Base-by-base conservation (phyloP, 2,113 vertebrate species). In the Hemiprocne comata region DNA sequence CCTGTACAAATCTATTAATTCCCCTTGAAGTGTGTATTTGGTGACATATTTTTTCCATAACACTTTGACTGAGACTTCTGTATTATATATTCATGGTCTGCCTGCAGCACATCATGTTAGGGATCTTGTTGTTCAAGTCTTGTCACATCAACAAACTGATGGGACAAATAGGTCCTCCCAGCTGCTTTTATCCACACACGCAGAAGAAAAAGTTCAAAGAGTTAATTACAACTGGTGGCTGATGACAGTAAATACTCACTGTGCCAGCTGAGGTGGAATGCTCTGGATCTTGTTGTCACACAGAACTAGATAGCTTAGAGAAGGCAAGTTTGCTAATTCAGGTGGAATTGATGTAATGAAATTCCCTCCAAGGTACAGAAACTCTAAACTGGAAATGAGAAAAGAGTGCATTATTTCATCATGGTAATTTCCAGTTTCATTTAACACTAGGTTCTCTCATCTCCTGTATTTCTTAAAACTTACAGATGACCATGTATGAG, bases 231-330 rank as follows among this genome's bases (percentile, higher is more conserved):
- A 48, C 46, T 70, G 42, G 36, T 91, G 69, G 58, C 48, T 67
- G 53, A 87, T 82, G 78, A 89, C 46, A 82, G 23, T 42, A 77
- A 96, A 82, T 96, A 98, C 98, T 98, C 97, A 99, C 99, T 99
- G 99, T 97, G 99, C 98, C 94, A 99, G 98, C 94, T 99, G 99
- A 46, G 99, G 99, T 44, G 99, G 99, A 81, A 99, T 98, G 85
- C 99, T 99, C 96, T 99, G 99, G 95, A 99, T 99, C 94, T 99
- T 99, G 97, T 99, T 99, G 97, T 99, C 99, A 97, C 99, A 99
- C 55, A 99, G 97, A 23, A 99, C 99, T 96, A 99, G 98, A 89
- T 99, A 99, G 97, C 97, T 99, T 86, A 99, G 98, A 95, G 97
- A 98, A 65, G 99, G 98, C 87, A 99, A 97, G 97, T 99, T 99